Conservation (phyloP, 2,888 invertebrate genomes). For the Ophion ellenae region DNA sequence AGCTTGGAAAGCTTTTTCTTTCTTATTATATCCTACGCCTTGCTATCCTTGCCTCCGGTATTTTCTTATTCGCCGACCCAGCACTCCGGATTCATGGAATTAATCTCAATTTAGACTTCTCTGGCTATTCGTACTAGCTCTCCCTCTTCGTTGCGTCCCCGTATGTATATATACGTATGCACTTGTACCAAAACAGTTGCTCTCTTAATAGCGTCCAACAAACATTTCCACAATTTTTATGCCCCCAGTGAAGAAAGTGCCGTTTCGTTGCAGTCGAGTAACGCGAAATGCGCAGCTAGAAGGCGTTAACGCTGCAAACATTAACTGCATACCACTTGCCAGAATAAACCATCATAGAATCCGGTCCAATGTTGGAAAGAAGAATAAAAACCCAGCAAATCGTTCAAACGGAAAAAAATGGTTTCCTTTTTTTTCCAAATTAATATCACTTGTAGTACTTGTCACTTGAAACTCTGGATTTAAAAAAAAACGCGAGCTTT, state of each 20-base stretch:
- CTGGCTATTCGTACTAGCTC: slow-evolving; percentile 32
- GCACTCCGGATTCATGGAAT: slow-evolving; percentile 55
- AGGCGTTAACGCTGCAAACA: background rate
- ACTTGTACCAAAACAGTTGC: slow-evolving; percentile 14
- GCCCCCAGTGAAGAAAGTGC: slow-evolving; percentile 10
- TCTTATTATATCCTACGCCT: background rate
- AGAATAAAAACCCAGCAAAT: no score
- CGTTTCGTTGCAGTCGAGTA: slow-evolving; percentile 21
- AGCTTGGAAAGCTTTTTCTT: slow-evolving; percentile 57
- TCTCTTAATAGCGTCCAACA: slow-evolving; percentile 43
- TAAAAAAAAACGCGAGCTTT: no score
- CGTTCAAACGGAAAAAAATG: no score
- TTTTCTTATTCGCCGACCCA: slow-evolving; percentile 44
- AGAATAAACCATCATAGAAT: background rate
- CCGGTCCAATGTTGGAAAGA: background rate
- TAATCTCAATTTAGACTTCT: slow-evolving; percentile 63
- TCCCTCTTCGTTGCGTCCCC: slow-evolving; percentile 25
- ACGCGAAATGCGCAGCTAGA: slow-evolving; percentile 37
- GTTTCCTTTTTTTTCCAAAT: background rate
- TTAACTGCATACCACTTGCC: background rate
- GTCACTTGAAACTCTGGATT: no score
- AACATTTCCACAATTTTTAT: slow-evolving; percentile 32
- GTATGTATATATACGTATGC: slow-evolving; percentile 3
- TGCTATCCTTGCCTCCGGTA: background rate
- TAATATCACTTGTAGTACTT: no score